Conservation (phyloP, 2,888 invertebrate species). For the Anaspis maculata region DNA sequence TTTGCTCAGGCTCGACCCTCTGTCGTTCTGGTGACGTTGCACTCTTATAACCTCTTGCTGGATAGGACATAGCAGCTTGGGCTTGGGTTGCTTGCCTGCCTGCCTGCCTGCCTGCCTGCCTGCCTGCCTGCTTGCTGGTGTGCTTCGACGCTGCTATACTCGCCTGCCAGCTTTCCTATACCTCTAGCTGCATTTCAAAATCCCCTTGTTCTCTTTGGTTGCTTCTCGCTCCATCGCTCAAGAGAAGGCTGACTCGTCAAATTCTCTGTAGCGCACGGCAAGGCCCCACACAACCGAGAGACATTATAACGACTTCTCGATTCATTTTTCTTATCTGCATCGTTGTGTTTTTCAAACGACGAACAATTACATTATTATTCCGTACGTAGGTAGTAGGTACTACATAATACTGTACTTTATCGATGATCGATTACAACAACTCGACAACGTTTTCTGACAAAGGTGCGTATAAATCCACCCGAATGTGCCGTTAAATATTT, state of each 20-base stretch:
- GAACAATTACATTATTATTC: no score
- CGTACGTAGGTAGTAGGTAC: no score
- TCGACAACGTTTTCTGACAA: conserved; percentile 2
- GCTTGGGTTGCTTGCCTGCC: conserved; percentile 5
- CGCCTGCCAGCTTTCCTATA: no score
- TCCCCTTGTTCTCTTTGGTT: conserved; percentile 6
- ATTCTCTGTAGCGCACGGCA: conserved; percentile 3
- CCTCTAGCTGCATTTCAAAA: conserved; percentile 13
- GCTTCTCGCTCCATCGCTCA: conserved; percentile 6
- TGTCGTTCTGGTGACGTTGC: conserved; percentile 21
- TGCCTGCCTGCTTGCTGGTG: no score
- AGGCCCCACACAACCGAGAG: not conserved
- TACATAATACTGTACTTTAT: no score
- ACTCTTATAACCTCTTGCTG: conserved; percentile 20
- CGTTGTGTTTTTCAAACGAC: no score
- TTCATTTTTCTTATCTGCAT: no score
- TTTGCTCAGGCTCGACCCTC: conserved; percentile 20
- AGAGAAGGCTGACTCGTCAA: conserved; percentile 9
- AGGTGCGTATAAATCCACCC: conserved; percentile 1
- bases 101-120: no score
- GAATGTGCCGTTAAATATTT: conserved; percentile 8
- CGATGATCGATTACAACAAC: no score
- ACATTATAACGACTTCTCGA: conserved; percentile 3
- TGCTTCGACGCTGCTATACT: no score
- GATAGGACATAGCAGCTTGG: conserved; percentile 6